Conservation (phyloP, 2,113 vertebrate genomes). For the Ceyx cyanopectus region DNA sequence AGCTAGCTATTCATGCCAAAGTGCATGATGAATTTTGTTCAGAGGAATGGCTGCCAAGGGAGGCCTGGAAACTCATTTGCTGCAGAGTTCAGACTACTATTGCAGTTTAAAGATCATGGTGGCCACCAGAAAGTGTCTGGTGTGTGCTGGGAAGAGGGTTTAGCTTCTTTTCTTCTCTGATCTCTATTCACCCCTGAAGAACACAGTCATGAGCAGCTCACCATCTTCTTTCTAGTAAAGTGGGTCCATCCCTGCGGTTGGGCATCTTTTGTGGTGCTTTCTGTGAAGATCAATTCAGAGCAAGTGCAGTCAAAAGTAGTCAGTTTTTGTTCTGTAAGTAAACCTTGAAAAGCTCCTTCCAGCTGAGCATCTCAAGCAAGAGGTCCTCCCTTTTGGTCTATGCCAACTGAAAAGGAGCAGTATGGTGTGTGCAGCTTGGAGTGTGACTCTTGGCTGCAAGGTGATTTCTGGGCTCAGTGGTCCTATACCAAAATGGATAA, state of each 20-base stretch:
- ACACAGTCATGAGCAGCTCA: not conserved
- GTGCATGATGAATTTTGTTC: slow-evolving; percentile 18
- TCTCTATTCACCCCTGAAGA: not conserved
- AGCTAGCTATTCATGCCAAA: not conserved
- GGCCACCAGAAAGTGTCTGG: slow-evolving; percentile 15
- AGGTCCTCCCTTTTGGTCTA: not conserved
- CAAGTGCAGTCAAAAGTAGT: not conserved
- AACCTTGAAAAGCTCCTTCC: not conserved
- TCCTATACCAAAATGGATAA: not conserved
- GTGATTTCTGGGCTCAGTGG: not conserved
- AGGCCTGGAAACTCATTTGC: slow-evolving; percentile 19
- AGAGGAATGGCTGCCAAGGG: slow-evolving; percentile 8
- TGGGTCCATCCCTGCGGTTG: not conserved
- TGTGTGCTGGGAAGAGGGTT: accelerated
- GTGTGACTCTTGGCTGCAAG: not conserved
- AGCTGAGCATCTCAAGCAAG: not conserved
- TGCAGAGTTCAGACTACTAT: not conserved
- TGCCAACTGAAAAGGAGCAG: not conserved
- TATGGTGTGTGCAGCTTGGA: not conserved
- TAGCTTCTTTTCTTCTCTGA: not conserved
- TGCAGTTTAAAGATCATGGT: not conserved
- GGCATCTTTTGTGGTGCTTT: not conserved
- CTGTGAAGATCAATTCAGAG: not conserved
- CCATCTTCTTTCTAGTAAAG: not conserved
- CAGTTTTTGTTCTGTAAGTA: not conserved